phyloP scores from a whole-genome alignment of 2,888 invertebrate genomes.

The Blastobasis adustella region DNA sequence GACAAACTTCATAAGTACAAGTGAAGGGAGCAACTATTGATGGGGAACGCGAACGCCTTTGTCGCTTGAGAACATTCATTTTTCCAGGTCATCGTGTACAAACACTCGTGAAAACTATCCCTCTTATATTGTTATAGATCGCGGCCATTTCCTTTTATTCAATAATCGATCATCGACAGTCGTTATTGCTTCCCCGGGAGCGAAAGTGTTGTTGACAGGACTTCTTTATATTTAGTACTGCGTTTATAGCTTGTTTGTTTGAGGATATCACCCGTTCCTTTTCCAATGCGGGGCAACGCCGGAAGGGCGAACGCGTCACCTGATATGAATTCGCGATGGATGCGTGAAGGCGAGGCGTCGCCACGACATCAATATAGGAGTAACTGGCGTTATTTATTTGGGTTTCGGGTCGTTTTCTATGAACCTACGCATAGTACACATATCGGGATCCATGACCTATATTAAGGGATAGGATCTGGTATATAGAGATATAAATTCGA shows the following conservation, averaged over 20 bases:
- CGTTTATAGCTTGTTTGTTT: constrained; percentile 5
- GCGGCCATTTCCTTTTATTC: constrained; percentile 5
- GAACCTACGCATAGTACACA: too few relatives aligned
- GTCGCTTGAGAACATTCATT: neutral
- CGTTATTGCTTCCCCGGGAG: constrained; percentile 1
- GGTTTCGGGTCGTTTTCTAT: too few relatives aligned
- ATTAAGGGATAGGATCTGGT: too few relatives aligned
- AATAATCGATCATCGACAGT: constrained; percentile 6
- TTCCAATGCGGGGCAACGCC: too few relatives aligned
- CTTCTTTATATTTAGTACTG: constrained; percentile 1
- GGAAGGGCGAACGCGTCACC: too few relatives aligned
- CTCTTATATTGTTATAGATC: constrained; percentile 3
- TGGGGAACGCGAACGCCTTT: too few relatives aligned
- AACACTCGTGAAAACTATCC: constrained; percentile 1
- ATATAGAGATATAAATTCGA: too few relatives aligned
- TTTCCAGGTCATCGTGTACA: constrained; percentile 2
- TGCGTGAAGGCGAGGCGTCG: neutral
- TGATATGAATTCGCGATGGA: neutral
- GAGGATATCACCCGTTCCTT: neutral
- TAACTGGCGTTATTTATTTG: too few relatives aligned
- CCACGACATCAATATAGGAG: neutral
- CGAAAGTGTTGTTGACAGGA: constrained; percentile 4
- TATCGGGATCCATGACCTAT: too few relatives aligned
- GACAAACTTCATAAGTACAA: too few relatives aligned
- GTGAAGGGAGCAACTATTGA: too few relatives aligned